A percentile compares a stretch with the other conserved stretches of the same genome.
phyloP scores from a whole-genome alignment of 2,113 vertebrate genomes.

The Hemichromis elongatus region DNA sequence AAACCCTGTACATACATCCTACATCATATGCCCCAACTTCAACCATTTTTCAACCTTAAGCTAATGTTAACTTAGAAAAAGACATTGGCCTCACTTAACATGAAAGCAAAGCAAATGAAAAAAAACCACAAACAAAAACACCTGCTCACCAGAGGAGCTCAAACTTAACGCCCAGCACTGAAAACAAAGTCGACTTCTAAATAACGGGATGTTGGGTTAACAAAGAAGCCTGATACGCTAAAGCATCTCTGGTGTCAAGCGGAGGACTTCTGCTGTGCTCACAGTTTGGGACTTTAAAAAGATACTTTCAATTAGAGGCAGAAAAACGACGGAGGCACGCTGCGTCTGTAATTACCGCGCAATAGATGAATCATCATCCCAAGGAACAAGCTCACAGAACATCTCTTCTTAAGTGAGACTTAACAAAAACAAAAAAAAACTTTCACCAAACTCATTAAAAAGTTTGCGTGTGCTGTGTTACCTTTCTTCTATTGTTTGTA shows the following conservation, averaged over 20 bases:
- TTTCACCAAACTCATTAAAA: constrained; percentile 31
- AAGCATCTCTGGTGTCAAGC: neutral
- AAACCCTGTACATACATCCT: neutral
- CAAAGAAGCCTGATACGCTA: neutral
- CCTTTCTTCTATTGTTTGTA: neutral
- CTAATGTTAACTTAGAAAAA: neutral
- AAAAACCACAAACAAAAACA: neutral
- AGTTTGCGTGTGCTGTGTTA: constrained; percentile 2
- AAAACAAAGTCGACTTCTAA: neutral
- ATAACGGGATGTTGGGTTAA: neutral
- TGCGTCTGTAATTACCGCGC: constrained; percentile 25
- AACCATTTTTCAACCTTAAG: neutral
- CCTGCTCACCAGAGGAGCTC: neutral
- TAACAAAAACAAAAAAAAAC: neutral
- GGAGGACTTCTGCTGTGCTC: constrained; percentile 6
- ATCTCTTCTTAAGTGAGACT: neutral
- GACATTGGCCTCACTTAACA: neutral
- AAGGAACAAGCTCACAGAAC: neutral
- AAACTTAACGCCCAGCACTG: neutral
- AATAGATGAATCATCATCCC: constrained; percentile 8
- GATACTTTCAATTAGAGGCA: constrained; percentile 25
- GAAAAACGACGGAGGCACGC: neutral
- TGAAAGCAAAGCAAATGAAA: neutral
- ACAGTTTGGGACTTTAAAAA: constrained; percentile 27
- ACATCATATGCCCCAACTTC: neutral